Evolutionary conservation across 2,113 vertebrate species (phyloP), one percentile per base, ranked within the genome.

Genomic region (Glaucomys volans): DNA sequence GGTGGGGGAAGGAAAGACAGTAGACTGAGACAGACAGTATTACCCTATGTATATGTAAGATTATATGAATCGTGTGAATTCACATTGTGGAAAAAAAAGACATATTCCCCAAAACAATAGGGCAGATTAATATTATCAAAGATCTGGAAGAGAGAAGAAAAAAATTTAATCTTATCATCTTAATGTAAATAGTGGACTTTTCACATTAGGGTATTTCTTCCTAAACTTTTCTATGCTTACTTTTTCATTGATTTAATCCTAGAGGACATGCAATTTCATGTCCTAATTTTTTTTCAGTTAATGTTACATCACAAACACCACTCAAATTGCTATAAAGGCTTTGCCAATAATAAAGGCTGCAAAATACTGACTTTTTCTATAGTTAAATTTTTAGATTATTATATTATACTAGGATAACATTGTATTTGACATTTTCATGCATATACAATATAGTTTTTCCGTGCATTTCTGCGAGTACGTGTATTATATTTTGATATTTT

Each of bases 211-310:
- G 8, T 75, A 9, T 54, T 95, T 95, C 35, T 76, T 91, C 30
- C 26, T 84, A 16, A 92, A 52, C 10, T 16, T 75, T 88, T 67
- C 35, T 91, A 40, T 83, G 35, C 8, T 80, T 87, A 44, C 37
- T 69, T 80, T 90, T 54, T 85, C 42, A 66, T 30, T 91, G 62
- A 86, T 74, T 95, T 86, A 82, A 96, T 91, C 26, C 42, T 69
- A 92, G 8, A 57, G 30, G 17, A 82, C 22, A 88, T 74, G 5
- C 17, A 74, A 50, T 94, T 90, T 79, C 42, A 91, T 42, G 69
- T 14, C 20, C 57, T 83, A 83, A 83, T 20, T 95, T 87, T 92
- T 50, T 75, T 83, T 47, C 28, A 84, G 79, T 32, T 81, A 93
- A 81, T 50, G 8, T 81, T 90, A 62, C 8, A 52, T 57, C 44